phyloP scores from a whole-genome alignment of 1,140 invertebrate species.

The Phenacoccus solenopsis region DNA sequence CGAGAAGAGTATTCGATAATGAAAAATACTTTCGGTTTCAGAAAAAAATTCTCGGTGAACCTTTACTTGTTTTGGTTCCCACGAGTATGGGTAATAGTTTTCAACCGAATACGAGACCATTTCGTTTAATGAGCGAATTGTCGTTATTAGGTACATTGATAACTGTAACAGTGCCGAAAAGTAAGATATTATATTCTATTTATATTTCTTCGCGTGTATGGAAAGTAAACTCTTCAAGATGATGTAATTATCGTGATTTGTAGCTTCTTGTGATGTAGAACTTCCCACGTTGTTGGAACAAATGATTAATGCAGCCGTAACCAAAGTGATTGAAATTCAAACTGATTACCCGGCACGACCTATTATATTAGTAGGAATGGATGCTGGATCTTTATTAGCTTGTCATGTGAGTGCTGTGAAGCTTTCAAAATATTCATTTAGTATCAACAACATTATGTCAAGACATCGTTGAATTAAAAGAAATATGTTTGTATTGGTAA shows the following conservation, averaged over 20 bases:
- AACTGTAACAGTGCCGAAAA: slow-evolving; percentile 35
- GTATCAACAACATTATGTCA: too few relatives aligned
- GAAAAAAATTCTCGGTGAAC: slow-evolving; percentile 58
- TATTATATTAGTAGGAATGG: slow-evolving; percentile 64
- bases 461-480: too few relatives aligned
- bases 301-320: slow-evolving; percentile 49
- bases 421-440: slow-evolving; percentile 16
- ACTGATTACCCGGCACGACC: slow-evolving; percentile 52
- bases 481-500: too few relatives aligned
- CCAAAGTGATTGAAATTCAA: slow-evolving; percentile 56
- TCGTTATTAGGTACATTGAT: slow-evolving; percentile 54
- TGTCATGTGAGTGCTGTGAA: slow-evolving; percentile 38
- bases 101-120: slow-evolving; percentile 41
- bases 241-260: not conserved
- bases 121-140: slow-evolving; percentile 57
- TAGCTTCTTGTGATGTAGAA: slow-evolving; percentile 33
- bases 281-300: slow-evolving; percentile 50
- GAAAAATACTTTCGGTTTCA: too few relatives aligned
- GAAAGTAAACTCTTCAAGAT: not conserved
- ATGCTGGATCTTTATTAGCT: slow-evolving; percentile 57
- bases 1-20: too few relatives aligned
- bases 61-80: slow-evolving; percentile 55
- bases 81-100: slow-evolving; percentile 39
- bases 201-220: not conserved
- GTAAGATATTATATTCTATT: slow-evolving; percentile 10